Evolutionary conservation across 2,797 vertebrate species (phyloP).

Genomic region (Aphelocoma californica): DNA sequence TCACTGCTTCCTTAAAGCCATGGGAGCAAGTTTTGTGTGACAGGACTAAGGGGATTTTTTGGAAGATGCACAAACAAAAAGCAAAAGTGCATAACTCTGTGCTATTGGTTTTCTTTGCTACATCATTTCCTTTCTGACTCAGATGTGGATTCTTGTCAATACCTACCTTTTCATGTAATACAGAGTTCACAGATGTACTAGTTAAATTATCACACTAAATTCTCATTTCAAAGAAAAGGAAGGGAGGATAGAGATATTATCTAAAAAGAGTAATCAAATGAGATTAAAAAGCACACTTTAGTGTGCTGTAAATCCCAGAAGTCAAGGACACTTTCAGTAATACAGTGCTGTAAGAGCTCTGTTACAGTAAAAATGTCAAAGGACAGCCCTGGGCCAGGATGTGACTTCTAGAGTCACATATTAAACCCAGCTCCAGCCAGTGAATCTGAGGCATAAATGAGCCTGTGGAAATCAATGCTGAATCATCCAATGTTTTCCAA

Average conservation of each 20-base stretch:
- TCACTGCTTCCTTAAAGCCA: neutral
- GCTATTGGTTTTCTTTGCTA: neutral
- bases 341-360: neutral
- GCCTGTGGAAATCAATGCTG: neutral
- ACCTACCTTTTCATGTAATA: neutral
- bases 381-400: neutral
- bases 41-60: neutral
- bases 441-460: neutral
- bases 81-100: neutral
- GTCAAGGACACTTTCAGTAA: neutral
- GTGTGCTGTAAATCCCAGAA: neutral
- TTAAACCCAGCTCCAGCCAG: neutral
- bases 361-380: neutral
- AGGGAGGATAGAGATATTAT: neutral
- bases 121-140: neutral
- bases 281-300: neutral
- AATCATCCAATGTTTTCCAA: neutral
- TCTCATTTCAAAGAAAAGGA: neutral
- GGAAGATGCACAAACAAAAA: neutral
- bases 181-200: neutral
- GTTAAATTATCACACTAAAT: neutral
- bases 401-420: neutral
- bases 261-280: neutral
- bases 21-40: neutral
- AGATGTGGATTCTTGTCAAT: neutral